Evolutionary conservation across 1,140 invertebrate species (phyloP).

Genomic region (Camponotus floridanus): DNA sequence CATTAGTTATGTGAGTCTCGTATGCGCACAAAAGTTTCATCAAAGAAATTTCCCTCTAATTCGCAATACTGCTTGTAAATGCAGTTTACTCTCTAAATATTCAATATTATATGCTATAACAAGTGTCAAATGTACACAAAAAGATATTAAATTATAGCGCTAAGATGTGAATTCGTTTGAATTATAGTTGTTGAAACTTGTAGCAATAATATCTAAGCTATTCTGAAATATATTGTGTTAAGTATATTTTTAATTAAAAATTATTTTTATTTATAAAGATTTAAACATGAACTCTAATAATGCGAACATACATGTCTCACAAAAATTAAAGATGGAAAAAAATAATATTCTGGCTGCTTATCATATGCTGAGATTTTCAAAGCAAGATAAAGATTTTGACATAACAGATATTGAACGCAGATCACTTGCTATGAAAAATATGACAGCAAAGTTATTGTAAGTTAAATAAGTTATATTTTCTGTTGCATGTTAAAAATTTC

Average conservation of each 20-base stretch:
- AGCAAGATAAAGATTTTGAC: conserved; percentile 68
- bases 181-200: not conserved
- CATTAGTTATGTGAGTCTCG: conserved; percentile 80
- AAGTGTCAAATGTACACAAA: not conserved
- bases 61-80: no score
- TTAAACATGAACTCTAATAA: not conserved
- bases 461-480: conserved; percentile 36
- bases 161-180: not conserved
- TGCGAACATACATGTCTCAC: not conserved
- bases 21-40: no score
- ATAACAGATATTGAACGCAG: conserved; percentile 75
- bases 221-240: not conserved
- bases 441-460: conserved; percentile 75
- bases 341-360: conserved; percentile 72
- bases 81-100: not conserved
- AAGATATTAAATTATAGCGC: not conserved
- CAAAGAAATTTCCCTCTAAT: no score
- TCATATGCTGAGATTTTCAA: conserved; percentile 79
- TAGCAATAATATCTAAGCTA: not conserved
- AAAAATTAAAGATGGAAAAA: conserved; percentile 44
- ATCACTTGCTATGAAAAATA: conserved; percentile 77
- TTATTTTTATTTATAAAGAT: not conserved
- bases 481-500: not conserved
- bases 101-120: not conserved
- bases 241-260: not conserved